Base-by-base conservation (phyloP, 2,888 invertebrate genomes). In the Emmelina monodactyla region DNA sequence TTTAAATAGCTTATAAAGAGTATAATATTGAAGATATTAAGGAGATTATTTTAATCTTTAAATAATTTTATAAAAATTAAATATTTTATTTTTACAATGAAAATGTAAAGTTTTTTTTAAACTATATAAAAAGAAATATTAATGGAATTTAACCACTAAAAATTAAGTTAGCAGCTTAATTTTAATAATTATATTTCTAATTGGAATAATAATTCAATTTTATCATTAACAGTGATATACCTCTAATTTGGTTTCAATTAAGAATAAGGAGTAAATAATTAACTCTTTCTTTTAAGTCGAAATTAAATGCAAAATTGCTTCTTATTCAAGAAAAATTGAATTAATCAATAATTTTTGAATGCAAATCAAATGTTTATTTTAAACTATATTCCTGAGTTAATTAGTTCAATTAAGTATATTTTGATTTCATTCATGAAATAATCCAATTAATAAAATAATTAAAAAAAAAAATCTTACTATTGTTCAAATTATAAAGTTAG, bases 161-260 rank as follows among this genome's bases (percentile, higher is more conserved):
- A 69, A 66, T 73, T 75, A 83, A 85, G 83, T 86, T 85, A 85
- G 85, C 81, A 84, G 84, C 84, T 85, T 83, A 69, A 64, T 59
- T 60, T 65, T 56, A 60, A 62, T 56, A 43, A 49, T 55, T 62
- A 64, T 83, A 82, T 82, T 82, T 84, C 82, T 60, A 84, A 83
- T 82, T 83, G 82, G 83, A 83, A 71, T 50, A 32, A 29, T 35
- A 35, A 61, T 71, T 82, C 83, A 83, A 57, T 83, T 42, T 43
- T 82, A 82, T 83, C 78, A 85, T 85, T 85, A 85, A 85, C 84
- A 85, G 80, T 84, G 80, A 84, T 81, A 82, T 69, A 82, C 85
- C 84, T 84, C 82, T 83, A 48, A 40, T 65, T 83, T 82, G 80
- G 81, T 75, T 83, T 82, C 71, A 80, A 79, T 79, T 73, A 76